phyloP scores from a whole-genome alignment of 2,113 vertebrate species.

The Fulica atra region DNA sequence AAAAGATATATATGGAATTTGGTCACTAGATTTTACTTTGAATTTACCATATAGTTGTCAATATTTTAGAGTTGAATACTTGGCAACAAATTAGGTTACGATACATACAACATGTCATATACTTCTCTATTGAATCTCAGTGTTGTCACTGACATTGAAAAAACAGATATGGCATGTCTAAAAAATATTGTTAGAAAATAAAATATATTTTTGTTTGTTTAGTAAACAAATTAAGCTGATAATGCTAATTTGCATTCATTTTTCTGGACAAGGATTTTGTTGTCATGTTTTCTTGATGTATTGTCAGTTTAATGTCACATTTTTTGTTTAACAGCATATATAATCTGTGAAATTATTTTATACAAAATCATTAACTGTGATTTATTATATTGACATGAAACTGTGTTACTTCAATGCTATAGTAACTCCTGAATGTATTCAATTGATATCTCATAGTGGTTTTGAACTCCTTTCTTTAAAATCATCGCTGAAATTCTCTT shows the following conservation, averaged over 20 bases:
- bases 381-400: not conserved
- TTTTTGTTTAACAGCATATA: not conserved
- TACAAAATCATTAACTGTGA: not conserved
- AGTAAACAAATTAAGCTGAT: not conserved
- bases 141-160: not conserved
- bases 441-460: not conserved
- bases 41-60: not conserved
- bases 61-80: not conserved
- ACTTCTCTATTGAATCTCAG: not conserved
- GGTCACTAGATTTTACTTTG: not conserved
- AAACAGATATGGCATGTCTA: not conserved
- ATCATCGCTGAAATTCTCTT: not conserved
- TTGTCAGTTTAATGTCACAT: not conserved
- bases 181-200: not conserved
- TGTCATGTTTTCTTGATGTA: not conserved
- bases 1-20: not conserved
- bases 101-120: not conserved
- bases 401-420: not conserved
- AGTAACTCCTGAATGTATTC: not conserved
- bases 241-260: not conserved
- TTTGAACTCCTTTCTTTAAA: not conserved
- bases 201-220: not conserved
- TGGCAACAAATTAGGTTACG: not conserved
- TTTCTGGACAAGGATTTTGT: not conserved
- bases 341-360: not conserved